Evolutionary conservation across 2,888 invertebrate species (phyloP).

Genomic region (Ischnura elegans): DNA sequence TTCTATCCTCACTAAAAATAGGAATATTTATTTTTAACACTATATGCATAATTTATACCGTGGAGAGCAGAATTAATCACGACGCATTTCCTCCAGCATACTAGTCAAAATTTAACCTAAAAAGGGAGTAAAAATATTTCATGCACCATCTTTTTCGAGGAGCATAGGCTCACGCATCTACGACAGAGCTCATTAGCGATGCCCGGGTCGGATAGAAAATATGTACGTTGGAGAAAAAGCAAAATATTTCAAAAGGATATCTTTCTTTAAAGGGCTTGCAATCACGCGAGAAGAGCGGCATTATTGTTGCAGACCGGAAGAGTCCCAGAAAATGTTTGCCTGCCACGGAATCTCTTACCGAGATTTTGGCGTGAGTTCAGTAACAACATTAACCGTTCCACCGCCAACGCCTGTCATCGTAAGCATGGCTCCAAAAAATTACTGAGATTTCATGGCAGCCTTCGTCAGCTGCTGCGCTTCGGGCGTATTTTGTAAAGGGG

Average conservation of each 20-base stretch:
- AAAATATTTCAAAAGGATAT: not conserved
- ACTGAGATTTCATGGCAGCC: not conserved
- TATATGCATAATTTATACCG: too few relatives aligned
- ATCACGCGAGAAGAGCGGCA: not conserved
- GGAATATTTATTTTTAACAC: too few relatives aligned
- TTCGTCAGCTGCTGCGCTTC: not conserved
- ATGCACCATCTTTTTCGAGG: too few relatives aligned
- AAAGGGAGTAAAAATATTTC: too few relatives aligned
- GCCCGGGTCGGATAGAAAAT: too few relatives aligned
- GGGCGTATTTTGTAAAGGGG: not conserved
- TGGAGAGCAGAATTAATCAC: too few relatives aligned
- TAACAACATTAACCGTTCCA: not conserved
- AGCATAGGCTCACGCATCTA: too few relatives aligned
- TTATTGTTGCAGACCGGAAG: not conserved
- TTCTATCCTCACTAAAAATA: too few relatives aligned
- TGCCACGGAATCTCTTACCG: not conserved
- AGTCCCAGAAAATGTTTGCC: not conserved
- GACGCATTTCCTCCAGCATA: too few relatives aligned
- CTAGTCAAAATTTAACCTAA: too few relatives aligned
- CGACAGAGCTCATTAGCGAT: too few relatives aligned
- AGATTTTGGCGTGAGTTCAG: not conserved
- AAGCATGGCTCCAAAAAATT: not conserved
- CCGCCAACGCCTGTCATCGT: not conserved
- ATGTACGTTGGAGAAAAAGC: not conserved
- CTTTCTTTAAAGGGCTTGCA: not conserved